A percentile compares a stretch with the other conserved stretches of the same genome.
Conservation (phyloP, 2,797 vertebrate genomes). For the Tiaroga cobitis region DNA sequence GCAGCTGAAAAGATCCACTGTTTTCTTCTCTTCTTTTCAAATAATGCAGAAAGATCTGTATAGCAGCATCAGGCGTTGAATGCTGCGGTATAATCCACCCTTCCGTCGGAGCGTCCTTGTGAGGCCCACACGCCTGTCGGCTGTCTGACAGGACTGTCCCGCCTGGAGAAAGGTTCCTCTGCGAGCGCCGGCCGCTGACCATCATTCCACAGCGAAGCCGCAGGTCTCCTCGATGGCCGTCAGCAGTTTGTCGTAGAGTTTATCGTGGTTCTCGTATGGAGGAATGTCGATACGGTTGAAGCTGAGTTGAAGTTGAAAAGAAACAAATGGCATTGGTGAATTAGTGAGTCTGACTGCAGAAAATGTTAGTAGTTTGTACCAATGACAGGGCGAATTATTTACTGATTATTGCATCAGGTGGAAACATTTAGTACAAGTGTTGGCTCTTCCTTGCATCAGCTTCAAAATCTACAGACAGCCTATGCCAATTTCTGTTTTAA, state of each 20-base stretch:
- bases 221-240: conserved; percentile 98
- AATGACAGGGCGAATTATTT: background rate
- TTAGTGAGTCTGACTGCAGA: background rate
- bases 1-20: conserved; percentile 76
- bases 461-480: background rate
- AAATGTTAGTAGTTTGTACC: background rate
- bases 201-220: conserved; percentile 96
- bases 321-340: background rate
- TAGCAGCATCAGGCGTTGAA: conserved; percentile 56
- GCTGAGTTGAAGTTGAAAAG: conserved; percentile 70
- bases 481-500: background rate
- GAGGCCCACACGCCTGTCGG: conserved; percentile 35
- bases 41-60: conserved; percentile 50
- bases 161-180: conserved; percentile 49
- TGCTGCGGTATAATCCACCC: conserved; percentile 57
- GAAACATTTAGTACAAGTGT: background rate
- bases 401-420: too few relatives aligned
- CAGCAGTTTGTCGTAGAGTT: conserved; percentile 90
- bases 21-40: conserved; percentile 67
- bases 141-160: conserved; percentile 32
- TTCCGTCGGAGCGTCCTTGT: conserved; percentile 26
- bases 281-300: conserved; percentile 99
- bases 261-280: conserved; percentile 94
- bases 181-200: background rate
- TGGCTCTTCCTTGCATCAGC: background rate